Evolutionary conservation across 2,797 vertebrate species (phyloP).

Genomic region (Vespertilio murinus): DNA sequence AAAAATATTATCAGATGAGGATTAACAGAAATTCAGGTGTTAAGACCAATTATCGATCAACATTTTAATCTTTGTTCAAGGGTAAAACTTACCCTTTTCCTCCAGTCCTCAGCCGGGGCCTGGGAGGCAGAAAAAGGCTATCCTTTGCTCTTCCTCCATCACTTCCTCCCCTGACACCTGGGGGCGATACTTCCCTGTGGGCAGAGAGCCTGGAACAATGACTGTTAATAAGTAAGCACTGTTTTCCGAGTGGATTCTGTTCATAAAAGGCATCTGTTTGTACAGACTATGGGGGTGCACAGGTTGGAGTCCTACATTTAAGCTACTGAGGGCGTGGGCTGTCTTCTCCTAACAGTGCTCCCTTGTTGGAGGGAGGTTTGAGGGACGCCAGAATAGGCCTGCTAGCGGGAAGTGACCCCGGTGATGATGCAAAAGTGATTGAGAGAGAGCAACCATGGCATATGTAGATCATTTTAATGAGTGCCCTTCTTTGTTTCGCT

Average conservation of each 20-base stretch:
- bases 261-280: neutral
- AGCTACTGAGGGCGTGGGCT: neutral
- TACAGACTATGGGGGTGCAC: too few relatives aligned
- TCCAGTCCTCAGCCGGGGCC: neutral
- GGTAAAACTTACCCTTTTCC: neutral
- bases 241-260: neutral
- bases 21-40: constrained; percentile 8
- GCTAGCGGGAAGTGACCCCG: neutral
- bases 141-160: neutral
- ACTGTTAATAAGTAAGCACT: neutral
- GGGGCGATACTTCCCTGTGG: neutral
- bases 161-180: neutral
- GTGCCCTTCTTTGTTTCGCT: constrained; percentile 58
- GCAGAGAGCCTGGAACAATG: neutral
- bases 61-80: neutral
- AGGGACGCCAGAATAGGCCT: neutral
- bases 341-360: neutral
- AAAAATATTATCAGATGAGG: too few relatives aligned
- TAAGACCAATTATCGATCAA: neutral
- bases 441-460: neutral
- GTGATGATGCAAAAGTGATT: neutral
- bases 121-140: neutral
- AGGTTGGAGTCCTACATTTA: neutral
- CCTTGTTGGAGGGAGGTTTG: neutral
- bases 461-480: constrained; percentile 29